Evolutionary conservation across 1,140 invertebrate genomes (phyloP), one percentile per base, ranked within the genome.

Genomic region (Leptoteleia sp.): DNA sequence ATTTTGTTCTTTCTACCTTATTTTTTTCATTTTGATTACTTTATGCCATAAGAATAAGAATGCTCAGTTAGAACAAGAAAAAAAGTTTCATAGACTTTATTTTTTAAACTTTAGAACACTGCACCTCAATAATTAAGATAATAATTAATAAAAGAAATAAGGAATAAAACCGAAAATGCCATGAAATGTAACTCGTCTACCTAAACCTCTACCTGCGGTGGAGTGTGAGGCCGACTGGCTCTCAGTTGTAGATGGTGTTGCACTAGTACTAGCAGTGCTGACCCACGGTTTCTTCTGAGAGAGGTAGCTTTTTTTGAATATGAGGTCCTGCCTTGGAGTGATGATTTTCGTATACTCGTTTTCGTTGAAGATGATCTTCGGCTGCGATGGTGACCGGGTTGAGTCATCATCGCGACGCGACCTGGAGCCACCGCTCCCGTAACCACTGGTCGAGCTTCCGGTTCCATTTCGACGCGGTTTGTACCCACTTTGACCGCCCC

Each of bases 261-360:
- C 89, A 57, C 89, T 89, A 15, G 86, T 89, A 55, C 86, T 89
- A 0, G 81, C 84, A 35, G 81, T 89, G 9, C 83, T 82, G 4
- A 82, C 71, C 84, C 84, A 90, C 2, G 88, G 88, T 67, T 92
- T 93, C 77, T 92, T 92, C 73, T 91, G 90, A 50, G 91, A 91
- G 29, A 94, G 85, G 80, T 93, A 94, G 15, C 93, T 92, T 82
- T 94, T 94, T 83, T 94, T 94, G 83, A 94, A 94, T 57, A 94
- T 85, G n/a, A 94, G 91, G 79, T 94, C 93, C 84, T 93, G 93
- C 47, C 93, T 87, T 5, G 93, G 93, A 0, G 93, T 93, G 6
- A 92, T 93, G 71, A 94, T 93, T 76, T 92, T 91, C 55, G 93
- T 93, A 82, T 94, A 94, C 84, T 94, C 93, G 75, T 93, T 92